Evolutionary conservation across 2,888 invertebrate genomes (phyloP).

Genomic region (Drosophila quasianomalipes): DNA sequence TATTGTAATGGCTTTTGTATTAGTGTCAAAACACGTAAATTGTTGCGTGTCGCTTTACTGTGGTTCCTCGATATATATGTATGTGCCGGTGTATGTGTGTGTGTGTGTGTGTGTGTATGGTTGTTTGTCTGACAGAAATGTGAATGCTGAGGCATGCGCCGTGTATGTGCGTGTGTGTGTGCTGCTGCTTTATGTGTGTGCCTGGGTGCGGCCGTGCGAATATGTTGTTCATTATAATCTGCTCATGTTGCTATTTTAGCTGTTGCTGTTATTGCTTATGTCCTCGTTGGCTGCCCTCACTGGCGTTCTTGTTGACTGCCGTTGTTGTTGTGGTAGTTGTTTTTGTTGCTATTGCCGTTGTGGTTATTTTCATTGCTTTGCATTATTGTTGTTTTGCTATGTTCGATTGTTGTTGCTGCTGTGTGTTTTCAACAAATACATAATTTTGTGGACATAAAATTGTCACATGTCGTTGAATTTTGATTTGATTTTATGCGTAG

Average conservation of each 20-base stretch:
- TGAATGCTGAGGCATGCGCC: slow-evolving; percentile 16
- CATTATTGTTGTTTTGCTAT: slow-evolving; percentile 71
- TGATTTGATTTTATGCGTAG: slow-evolving; percentile 80
- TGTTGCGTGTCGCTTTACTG: slow-evolving; percentile 75
- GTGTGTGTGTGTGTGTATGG: background rate
- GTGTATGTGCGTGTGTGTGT: slow-evolving; percentile 6
- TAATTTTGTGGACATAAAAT: slow-evolving; percentile 81
- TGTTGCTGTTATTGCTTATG: slow-evolving; percentile 78
- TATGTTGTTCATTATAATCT: slow-evolving; percentile 81
- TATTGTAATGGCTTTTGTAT: slow-evolving; percentile 80
- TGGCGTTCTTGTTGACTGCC: slow-evolving; percentile 43
- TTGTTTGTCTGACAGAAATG: slow-evolving; percentile 11
- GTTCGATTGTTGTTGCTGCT: slow-evolving; percentile 58
- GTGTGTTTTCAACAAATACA: slow-evolving; percentile 81
- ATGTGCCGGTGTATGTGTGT: background rate
- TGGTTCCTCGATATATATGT: slow-evolving; percentile 13
- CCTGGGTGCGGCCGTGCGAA: slow-evolving; percentile 78
- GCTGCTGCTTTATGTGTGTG: slow-evolving; percentile 17
- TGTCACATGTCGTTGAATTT: slow-evolving; percentile 82
- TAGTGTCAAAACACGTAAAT: slow-evolving; percentile 80
- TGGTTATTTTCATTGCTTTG: slow-evolving; percentile 77
- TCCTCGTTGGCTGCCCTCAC: slow-evolving; percentile 57
- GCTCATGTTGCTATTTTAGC: slow-evolving; percentile 80
- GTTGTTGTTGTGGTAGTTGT: slow-evolving; percentile 41
- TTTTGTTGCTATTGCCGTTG: slow-evolving; percentile 61